Base-by-base conservation (phyloP, 2,888 invertebrate genomes). In the Microchrysa polita region DNA sequence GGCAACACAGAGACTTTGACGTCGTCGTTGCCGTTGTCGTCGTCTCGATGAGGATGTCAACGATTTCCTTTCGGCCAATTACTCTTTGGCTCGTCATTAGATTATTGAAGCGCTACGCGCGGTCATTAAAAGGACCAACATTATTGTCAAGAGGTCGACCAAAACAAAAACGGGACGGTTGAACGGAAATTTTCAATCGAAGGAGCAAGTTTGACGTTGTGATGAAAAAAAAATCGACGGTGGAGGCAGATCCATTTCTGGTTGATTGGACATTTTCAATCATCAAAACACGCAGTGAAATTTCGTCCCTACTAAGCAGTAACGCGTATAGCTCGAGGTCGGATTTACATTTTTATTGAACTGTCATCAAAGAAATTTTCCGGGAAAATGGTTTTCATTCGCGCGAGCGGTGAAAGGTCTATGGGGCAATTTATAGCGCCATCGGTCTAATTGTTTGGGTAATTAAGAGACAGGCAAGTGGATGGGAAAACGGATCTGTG, bases 381-480 rank as follows among this genome's bases (percentile, higher is more conserved):
- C 4, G 48, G 18, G 18, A 34, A 67, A 27, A 23, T 23, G 67
- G 34, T 12, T 44, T 67, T n/a, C 27, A 2, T 16, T 61, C 40
- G 59, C 16, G n/a, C n/a, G n/a, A n/a, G n/a, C n/a, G 23, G 27
- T 60, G 52, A 57, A 71, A 55, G 57, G 10, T 18, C 44, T 40
- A 16, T 16, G 27, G 52, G 73, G 57, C 57, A n/a, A n/a, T n/a
- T 44, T 63, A 71, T 53, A 69, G 63, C 22, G 48, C 42, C 67
- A 53, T 52, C 34, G 42, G 22, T 65, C 73, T 75, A 75, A 75
- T 73, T 75, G 73, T 67, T 72, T 34, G 27, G 40, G 72, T 61
- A 75, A 75, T 75, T 75, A 75, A 75, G 71, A 20, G 55, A 40
- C 67, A 40, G 59, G 57, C 65, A 69, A 61, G 53, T 40, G 42